Percentiles rank a stretch among this genome's conserved stretches.
Evolutionary conservation across 2,888 invertebrate species (phyloP).

Genomic region (Branchellion lobata): DNA sequence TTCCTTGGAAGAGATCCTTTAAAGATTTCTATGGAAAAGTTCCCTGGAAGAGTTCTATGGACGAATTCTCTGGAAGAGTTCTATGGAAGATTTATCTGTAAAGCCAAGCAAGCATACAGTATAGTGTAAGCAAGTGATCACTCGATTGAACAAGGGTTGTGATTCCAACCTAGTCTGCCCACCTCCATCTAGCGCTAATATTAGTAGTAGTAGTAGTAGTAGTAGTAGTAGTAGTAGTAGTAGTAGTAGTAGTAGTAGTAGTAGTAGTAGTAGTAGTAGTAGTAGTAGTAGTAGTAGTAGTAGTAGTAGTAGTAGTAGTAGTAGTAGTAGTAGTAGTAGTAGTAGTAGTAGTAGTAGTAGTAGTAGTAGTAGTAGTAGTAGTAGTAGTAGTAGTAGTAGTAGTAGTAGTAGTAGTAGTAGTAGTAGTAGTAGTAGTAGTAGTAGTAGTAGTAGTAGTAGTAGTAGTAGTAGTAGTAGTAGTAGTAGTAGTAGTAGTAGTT

Average conservation of each 20-base stretch:
- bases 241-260: constrained; percentile 5
- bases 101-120: too few relatives aligned
- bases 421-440: background rate
- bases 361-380: constrained; percentile 9
- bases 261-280: constrained; percentile 9
- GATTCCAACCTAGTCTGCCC: too few relatives aligned
- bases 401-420: background rate
- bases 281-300: constrained; percentile 9
- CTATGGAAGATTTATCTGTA: too few relatives aligned
- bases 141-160: too few relatives aligned
- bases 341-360: background rate
- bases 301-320: background rate
- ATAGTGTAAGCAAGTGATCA: too few relatives aligned
- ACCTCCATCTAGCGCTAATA: too few relatives aligned
- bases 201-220: too few relatives aligned
- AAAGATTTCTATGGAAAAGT: too few relatives aligned
- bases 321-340: background rate
- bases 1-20: too few relatives aligned
- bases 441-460: background rate
- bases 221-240: constrained; percentile 9
- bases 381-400: background rate
- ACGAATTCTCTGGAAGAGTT: too few relatives aligned
- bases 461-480: background rate
- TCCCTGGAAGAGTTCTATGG: too few relatives aligned
- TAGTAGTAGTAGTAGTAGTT: constrained; percentile 2